phyloP scores from a whole-genome alignment of 2,113 vertebrate species.

The Notechis scutatus region DNA sequence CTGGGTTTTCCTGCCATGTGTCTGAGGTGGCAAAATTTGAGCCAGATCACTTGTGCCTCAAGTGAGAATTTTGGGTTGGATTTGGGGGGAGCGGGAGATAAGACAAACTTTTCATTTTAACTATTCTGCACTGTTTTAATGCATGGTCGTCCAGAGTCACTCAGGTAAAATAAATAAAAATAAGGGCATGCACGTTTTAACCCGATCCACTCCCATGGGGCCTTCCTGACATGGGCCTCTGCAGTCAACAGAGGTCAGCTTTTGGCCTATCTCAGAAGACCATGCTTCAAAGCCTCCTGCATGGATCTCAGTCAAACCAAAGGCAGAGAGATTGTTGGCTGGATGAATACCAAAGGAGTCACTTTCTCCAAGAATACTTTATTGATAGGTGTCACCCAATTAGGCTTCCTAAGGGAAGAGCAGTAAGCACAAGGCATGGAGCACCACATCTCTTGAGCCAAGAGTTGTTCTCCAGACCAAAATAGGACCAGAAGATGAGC shows the following conservation, averaged over 20 bases:
- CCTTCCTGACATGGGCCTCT: not conserved
- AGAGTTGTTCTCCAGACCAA: not conserved
- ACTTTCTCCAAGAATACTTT: constrained; percentile 22
- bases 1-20: no score
- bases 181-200: not conserved
- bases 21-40: no score
- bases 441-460: not conserved
- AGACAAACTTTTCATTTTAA: no score
- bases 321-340: not conserved
- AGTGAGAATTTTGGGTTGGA: no score
- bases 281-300: not conserved
- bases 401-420: not conserved
- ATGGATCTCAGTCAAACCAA: not conserved
- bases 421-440: constrained; percentile 11
- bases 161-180: not conserved
- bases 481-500: not conserved
- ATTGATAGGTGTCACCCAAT: constrained; percentile 5
- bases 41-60: no score
- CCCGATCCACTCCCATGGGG: not conserved
- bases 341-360: constrained; percentile 7
- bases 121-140: no score
- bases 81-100: no score
- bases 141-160: no score
- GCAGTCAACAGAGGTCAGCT: no score
- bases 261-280: not conserved